A percentile compares a stretch with the other conserved stretches of the same genome.
Evolutionary conservation across 1,140 invertebrate species (phyloP).

Genomic region (Matsumurasca onukii): DNA sequence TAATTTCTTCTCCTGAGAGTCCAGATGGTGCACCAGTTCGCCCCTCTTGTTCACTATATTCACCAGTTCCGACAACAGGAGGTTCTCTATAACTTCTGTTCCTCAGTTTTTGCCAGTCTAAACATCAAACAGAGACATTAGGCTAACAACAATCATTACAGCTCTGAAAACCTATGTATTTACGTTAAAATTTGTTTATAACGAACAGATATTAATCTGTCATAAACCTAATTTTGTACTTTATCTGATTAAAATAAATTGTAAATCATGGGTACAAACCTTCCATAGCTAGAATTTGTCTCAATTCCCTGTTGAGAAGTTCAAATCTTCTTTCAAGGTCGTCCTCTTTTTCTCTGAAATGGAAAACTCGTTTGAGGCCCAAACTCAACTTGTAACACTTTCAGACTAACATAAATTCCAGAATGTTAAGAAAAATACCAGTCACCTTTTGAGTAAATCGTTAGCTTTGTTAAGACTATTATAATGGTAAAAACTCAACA

Average conservation of each 20-base stretch:
- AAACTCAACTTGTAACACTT: too few species aligned
- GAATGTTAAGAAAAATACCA: too few species aligned
- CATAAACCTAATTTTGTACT: too few species aligned
- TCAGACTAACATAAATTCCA: constrained; percentile 32
- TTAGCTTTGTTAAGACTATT: too few species aligned
- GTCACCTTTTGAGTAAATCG: too few species aligned
- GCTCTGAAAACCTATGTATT: background rate
- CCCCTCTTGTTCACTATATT: constrained; percentile 93
- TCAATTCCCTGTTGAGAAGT: constrained; percentile 82
- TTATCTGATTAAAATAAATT: too few species aligned
- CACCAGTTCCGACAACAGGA: constrained; percentile 86
- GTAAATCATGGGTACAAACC: too few species aligned
- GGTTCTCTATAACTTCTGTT: constrained; percentile 83
- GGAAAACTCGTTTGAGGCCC: constrained; percentile 32
- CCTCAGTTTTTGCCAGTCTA: constrained; percentile 92
- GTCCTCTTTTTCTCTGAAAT: constrained; percentile 87
- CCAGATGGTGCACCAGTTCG: constrained; percentile 92
- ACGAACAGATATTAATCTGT: too few species aligned
- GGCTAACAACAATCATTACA: constrained; percentile 11
- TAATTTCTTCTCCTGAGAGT: constrained; percentile 93
- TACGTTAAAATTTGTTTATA: too few species aligned
- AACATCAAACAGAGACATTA: constrained; percentile 26
- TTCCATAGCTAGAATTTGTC: constrained; percentile 86
- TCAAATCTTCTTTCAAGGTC: constrained; percentile 88
- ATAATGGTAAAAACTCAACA: too few species aligned